Percentiles rank a stretch among this genome's conserved stretches.
Conservation (phyloP, 1,140 invertebrate species). For the Drosophila nasuta region DNA sequence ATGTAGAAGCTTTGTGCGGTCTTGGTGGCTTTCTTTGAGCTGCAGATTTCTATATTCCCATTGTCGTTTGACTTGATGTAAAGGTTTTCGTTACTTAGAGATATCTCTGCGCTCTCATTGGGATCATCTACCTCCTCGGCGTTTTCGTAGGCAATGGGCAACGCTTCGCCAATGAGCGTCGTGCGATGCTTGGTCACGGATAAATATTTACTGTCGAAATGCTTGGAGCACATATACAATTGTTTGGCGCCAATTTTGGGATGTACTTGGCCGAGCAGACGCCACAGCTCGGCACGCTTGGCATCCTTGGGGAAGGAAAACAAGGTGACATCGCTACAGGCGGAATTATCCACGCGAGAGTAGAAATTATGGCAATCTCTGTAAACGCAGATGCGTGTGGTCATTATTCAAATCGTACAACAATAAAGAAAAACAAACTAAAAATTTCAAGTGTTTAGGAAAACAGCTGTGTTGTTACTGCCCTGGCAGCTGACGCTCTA, state of each 20-base stretch:
- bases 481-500: neutral
- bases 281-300: constrained; percentile 58
- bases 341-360: constrained; percentile 8
- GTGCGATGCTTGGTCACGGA: constrained; percentile 53
- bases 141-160: constrained; percentile 54
- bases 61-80: constrained; percentile 8
- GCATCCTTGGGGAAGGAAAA: constrained; percentile 72
- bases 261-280: constrained; percentile 51
- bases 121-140: neutral
- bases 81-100: neutral
- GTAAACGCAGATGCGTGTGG: constrained; percentile 58
- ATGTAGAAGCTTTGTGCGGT: constrained; percentile 34
- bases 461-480: neutral
- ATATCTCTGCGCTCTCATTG: neutral
- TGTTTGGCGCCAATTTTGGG: constrained; percentile 44
- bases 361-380: constrained; percentile 67
- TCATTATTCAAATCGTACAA: constrained; percentile 39
- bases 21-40: neutral
- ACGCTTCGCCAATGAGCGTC: constrained; percentile 61
- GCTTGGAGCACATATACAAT: constrained; percentile 69
- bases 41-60: neutral
- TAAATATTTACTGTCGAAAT: constrained; percentile 70
- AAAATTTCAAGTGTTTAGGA: neutral
- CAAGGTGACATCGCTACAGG: constrained; percentile 39
- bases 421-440: neutral